Evolutionary conservation across 1,140 invertebrate genomes (phyloP), one percentile per base, ranked within the genome.

Genomic region (Phymorhynchus buccinoides): DNA sequence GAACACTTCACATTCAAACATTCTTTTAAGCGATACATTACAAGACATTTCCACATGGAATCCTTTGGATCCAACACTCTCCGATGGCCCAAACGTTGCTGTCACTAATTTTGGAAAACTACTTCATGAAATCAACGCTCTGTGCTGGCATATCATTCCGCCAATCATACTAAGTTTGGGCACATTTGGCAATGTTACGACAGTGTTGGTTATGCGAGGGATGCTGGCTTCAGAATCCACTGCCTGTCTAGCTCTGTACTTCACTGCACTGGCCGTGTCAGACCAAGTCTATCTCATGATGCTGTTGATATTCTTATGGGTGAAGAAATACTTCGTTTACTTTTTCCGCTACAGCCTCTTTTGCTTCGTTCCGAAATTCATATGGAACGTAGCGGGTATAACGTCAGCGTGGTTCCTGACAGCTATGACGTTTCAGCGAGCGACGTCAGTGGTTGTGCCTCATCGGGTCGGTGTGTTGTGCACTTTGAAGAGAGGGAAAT

Each of bases 341-440:
- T 52, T 52, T 30, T 80, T 42, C 22, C 78, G 52, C 78, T 37
- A 12, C 9, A 16, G n/a, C 22, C 56, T 62, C n/a, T 22, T 62
- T 0, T 78, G 75, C 75, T 22, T 14, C n/a, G 16, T 44, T 9
- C 41, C 22, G 14, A 39, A n/a, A n/a, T 78, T 42, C n/a, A 22
- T 42, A 16, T 41, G 22, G 22, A n/a, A 41, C 22, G 35, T 27
- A 14, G 7, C 37, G 18, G 14, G 37, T 16, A 42, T 78, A 27
- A 78, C 39, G 22, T 78, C 75, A 78, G 37, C 39, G 30, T 78
- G 75, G 75, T 78, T 41, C 42, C 22, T 78, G 39, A 27, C 42
- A 22, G 41, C 75, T 3, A 78, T 78, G 75, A 78, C 75, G 75
- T 78, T n/a, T 41, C 75, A 78, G 39, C 75, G 75, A 44, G 75